Evolutionary conservation across 30 jellyfish, hydroid and myxozoan species (phyloP).

Genomic region (Turritopsis dohrnii): DNA sequence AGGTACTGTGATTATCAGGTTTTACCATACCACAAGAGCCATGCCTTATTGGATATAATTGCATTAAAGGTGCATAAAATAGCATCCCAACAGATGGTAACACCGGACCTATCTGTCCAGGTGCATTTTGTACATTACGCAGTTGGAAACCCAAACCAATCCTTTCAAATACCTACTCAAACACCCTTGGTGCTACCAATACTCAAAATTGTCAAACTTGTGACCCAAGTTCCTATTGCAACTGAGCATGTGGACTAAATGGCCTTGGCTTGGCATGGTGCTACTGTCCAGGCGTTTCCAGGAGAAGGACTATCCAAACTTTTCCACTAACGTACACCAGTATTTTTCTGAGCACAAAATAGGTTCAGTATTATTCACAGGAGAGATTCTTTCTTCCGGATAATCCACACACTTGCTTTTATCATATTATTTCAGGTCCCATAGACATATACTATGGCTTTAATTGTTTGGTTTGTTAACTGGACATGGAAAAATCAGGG

Average conservation of each 20-base stretch:
- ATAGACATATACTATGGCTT: too few relatives aligned
- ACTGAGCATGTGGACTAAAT: conserved; percentile 95
- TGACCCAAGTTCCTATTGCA: conserved; percentile 94
- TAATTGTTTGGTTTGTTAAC: too few relatives aligned
- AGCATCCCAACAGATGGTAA: conserved; percentile 95
- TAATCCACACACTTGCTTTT: too few relatives aligned
- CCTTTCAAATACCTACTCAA: conserved; percentile 94
- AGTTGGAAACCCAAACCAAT: conserved; percentile 70
- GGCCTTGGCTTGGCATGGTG: conserved; percentile 95
- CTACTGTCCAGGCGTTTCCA: conserved; percentile 87
- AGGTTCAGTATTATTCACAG: conserved; percentile 62
- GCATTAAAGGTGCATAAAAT: conserved; percentile 91
- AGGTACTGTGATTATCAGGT: conserved; percentile 99
- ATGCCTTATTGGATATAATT: conserved; percentile 94
- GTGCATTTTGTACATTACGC: conserved; percentile 93
- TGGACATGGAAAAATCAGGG: too few relatives aligned
- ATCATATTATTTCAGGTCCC: too few relatives aligned
- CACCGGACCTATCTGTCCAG: conserved; percentile 96
- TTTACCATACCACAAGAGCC: conserved; percentile 92
- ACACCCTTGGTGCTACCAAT: conserved; percentile 95
- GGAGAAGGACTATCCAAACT: conserved; percentile 62
- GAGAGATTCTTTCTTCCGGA: too few relatives aligned
- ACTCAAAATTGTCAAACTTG: conserved; percentile 92
- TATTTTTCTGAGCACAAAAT: conserved; percentile 83
- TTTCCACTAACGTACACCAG: conserved; percentile 78